Evolutionary conservation across 1,140 invertebrate genomes (phyloP), one percentile per base, ranked within the genome.

Genomic region (Meloidogyne floridensis): DNA sequence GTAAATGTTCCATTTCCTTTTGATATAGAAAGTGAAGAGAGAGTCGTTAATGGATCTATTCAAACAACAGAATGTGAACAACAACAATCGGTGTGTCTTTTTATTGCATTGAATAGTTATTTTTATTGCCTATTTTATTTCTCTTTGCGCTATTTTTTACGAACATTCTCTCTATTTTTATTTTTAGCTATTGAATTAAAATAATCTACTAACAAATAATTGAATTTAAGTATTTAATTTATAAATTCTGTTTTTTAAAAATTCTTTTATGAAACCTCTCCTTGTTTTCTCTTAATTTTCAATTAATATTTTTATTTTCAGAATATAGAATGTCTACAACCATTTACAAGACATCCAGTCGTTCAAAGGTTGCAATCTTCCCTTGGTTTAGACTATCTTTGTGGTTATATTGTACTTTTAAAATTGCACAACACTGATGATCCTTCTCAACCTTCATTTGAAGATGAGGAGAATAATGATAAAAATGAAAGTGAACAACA

Each of bases 1-100:
- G 81, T 87, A 9, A 84, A 90, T 80, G 83, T 89, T 42, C 88
- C 88, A 32, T 89, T 89, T 75, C 87, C 88, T 15, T 90, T 90
- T 69, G 72, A 72, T 9, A 53, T 83, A 4, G 77, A 77, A 11
- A 84, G 83, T 15, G 79, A 83, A 9, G 79, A 88, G 13, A 51
- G 51, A 42, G 54, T 85, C 42, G 15, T 47, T 18, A 51, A 76
- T 13, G 70, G n/a, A n/a, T n/a, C 15, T 65, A n/a, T 65, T n/a
- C 59, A 65, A 79, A 75, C 2, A 69, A 32, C 5, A 74, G 72
- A 47, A 15, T 47, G 20, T 51, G 42, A 76, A 69, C 74, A 56
- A 75, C 32, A 47, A 53, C 43, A 20, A 43, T 51, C 20, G 20
- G 43, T 76, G 20, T 42, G 13, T 43, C 32, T 32, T 54, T 56